These are phyloP conservation scores for Dolichopus griseipennis DNA, from an alignment of 2,888 invertebrate species.

Conservation along the genomic window DNA sequence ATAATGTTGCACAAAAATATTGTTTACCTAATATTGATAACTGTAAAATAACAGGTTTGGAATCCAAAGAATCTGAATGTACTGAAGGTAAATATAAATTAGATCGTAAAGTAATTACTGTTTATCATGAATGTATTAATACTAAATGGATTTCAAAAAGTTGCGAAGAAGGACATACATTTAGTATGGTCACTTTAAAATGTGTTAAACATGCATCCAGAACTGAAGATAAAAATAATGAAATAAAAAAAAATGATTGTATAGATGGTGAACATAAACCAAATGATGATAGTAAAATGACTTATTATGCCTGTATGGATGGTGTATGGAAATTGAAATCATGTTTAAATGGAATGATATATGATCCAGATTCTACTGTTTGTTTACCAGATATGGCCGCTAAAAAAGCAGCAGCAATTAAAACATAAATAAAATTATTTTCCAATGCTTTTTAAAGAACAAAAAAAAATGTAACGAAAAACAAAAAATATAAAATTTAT, in stretches of 20 bases:
- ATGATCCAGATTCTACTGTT: not conserved
- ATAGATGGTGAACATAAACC: not conserved
- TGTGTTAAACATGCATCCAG: constrained; percentile 22
- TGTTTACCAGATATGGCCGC: not conserved
- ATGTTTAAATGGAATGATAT: not conserved
- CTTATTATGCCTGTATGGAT: not conserved
- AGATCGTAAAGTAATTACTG: constrained; percentile 8
- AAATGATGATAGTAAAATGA: not conserved
- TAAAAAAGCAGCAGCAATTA: not conserved
- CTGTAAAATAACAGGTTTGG: too few relatives aligned
- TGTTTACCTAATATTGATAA: too few relatives aligned
- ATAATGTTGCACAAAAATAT: too few relatives aligned
- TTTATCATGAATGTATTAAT: constrained; percentile 35
- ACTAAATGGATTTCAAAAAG: constrained; percentile 33
- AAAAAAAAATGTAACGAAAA: too few relatives aligned
- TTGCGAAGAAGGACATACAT: constrained; percentile 30
- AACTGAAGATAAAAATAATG: not conserved
- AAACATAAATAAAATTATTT: too few relatives aligned
- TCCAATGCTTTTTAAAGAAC: too few relatives aligned
- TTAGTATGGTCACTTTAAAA: constrained; percentile 25
- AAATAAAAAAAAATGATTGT: not conserved
- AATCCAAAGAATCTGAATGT: not conserved
- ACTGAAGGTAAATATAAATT: not conserved
- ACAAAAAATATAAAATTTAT: too few relatives aligned
- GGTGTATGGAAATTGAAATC: not conserved